Conservation (phyloP, 1,140 invertebrate genomes). For the Apis cerana region DNA sequence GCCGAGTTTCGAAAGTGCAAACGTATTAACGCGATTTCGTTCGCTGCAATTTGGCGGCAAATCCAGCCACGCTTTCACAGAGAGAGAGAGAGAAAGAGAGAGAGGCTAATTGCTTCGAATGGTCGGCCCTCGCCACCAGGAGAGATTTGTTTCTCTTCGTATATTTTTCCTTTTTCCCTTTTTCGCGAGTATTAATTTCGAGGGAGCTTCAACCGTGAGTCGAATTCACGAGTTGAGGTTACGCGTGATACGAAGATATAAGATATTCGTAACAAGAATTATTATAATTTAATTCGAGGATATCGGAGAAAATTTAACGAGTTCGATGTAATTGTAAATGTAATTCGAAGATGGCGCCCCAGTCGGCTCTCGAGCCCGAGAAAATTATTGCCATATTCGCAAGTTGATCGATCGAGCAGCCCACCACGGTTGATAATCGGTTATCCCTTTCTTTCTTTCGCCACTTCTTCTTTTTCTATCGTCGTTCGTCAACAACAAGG, state of each 20-base stretch:
- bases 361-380: not conserved
- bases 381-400: constrained; percentile 35
- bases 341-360: no score
- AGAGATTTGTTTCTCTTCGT: not conserved
- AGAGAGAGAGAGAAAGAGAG: no score
- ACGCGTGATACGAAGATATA: not conserved
- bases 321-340: no score
- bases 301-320: no score
- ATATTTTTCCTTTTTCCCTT: no score
- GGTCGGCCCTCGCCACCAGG: not conserved
- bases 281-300: no score
- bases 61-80: constrained; percentile 23
- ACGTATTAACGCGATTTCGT: constrained; percentile 38
- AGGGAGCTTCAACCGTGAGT: not conserved
- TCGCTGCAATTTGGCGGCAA: constrained; percentile 36
- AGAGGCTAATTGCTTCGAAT: constrained; percentile 19
- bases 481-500: not conserved
- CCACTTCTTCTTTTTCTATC: not conserved
- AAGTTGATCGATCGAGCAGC: constrained; percentile 20
- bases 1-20: constrained; percentile 37
- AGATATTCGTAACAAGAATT: no score
- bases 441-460: constrained; percentile 16
- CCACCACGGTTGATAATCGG: constrained; percentile 11
- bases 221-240: not conserved
- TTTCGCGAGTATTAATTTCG: no score